Percentiles rank a stretch among this genome's conserved stretches.
phyloP scores from a whole-genome alignment of 64 coral and sea anemone species.

The Montipora efflorescens region DNA sequence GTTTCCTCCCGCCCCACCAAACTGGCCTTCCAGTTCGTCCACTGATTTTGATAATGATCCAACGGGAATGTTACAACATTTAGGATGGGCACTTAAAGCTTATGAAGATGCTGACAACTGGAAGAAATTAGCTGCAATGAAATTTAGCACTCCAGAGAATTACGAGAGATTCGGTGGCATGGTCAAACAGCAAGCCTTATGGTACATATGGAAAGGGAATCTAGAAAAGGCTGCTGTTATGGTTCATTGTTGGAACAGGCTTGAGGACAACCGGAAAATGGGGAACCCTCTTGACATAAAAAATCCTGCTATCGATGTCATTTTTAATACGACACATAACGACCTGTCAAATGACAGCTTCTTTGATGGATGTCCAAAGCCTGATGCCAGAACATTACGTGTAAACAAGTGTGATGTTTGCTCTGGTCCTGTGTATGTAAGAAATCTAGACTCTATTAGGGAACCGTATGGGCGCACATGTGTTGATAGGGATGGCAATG shows the following conservation, averaged over 20 bases:
- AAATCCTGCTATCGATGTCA: slow-evolving; percentile 35
- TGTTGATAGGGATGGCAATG: slow-evolving; percentile 31
- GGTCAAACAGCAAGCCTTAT: slow-evolving; percentile 40
- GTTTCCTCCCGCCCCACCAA: slow-evolving; percentile 11
- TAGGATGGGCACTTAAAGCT: slow-evolving; percentile 9
- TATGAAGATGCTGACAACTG: slow-evolving; percentile 12
- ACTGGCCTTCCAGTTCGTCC: neutral
- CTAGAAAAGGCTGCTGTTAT: slow-evolving; percentile 45
- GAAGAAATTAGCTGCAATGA: slow-evolving; percentile 27
- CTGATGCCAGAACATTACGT: slow-evolving; percentile 15
- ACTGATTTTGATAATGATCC: neutral
- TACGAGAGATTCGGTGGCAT: slow-evolving; percentile 33
- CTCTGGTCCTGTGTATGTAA: slow-evolving; percentile 1
- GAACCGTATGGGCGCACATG: slow-evolving; percentile 12
- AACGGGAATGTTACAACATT: neutral
- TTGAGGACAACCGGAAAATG: slow-evolving; percentile 26
- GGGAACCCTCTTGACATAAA: slow-evolving; percentile 21
- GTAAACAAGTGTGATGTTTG: slow-evolving; percentile 21
- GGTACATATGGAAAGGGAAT: slow-evolving; percentile 51
- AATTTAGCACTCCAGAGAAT: slow-evolving; percentile 24
- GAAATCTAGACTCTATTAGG: neutral
- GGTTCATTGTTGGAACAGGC: slow-evolving; percentile 37
- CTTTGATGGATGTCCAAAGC: slow-evolving; percentile 14
- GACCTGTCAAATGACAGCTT: slow-evolving; percentile 29
- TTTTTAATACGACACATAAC: slow-evolving; percentile 31